phyloP scores from a whole-genome alignment of 2,113 vertebrate species.

The Tachysurus fulvidraco region DNA sequence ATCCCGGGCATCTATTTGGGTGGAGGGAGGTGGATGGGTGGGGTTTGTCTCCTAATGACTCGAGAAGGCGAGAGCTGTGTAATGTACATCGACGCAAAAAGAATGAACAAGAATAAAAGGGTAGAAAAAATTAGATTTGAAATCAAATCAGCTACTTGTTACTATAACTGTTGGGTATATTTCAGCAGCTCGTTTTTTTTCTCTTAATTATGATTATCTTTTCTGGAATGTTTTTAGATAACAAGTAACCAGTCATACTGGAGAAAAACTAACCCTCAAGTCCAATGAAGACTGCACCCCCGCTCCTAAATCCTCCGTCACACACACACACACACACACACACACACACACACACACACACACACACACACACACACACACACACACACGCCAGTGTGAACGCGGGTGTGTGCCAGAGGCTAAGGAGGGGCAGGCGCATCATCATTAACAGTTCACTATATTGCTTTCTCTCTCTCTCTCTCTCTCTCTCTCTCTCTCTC shows the following conservation, averaged over 20 bases:
- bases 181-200: background rate
- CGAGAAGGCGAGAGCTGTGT: background rate
- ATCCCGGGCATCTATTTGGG: background rate
- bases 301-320: background rate
- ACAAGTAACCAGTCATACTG: background rate
- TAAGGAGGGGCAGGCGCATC: conserved; percentile 39
- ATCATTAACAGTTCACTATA: conserved; percentile 29
- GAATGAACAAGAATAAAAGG: background rate
- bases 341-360: background rate
- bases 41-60: background rate
- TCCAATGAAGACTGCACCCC: background rate
- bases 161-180: background rate
- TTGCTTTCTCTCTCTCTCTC: background rate
- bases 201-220: background rate
- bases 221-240: background rate
- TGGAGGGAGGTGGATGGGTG: background rate
- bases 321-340: background rate
- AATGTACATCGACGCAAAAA: background rate
- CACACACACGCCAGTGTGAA: background rate
- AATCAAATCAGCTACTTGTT: conserved; percentile 9
- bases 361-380: background rate
- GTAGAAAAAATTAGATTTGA: background rate
- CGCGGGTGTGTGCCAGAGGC: conserved; percentile 14
- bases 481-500: background rate
- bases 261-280: background rate